Conservation (phyloP, 2,888 invertebrate species). For the Pseudococcus longispinus region DNA sequence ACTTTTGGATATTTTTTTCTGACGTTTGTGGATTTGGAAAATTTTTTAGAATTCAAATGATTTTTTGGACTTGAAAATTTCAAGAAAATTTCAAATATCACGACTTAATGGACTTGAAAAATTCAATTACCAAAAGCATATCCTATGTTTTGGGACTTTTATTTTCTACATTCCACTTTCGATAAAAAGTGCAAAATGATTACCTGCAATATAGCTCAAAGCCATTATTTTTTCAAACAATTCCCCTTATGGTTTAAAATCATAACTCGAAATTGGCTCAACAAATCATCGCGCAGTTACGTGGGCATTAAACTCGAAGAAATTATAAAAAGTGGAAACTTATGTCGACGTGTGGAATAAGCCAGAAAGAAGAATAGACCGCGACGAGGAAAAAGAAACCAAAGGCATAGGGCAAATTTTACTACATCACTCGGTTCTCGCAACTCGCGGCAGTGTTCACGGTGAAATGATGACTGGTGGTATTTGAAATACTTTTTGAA, state of each 20-base stretch:
- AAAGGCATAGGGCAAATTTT: neutral
- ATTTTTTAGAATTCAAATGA: too few species aligned
- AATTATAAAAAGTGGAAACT: neutral
- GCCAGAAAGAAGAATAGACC: neutral
- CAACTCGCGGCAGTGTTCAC: neutral
- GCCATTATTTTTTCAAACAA: neutral
- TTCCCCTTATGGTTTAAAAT: neutral
- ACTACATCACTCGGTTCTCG: neutral
- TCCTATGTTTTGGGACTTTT: too few species aligned
- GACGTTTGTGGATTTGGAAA: too few species aligned
- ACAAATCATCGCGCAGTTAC: neutral
- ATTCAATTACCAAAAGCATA: too few species aligned
- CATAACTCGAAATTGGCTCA: neutral
- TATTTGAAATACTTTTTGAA: slow-evolving; percentile 19
- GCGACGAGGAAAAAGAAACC: neutral
- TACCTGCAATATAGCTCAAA: neutral
- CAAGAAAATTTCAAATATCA: too few species aligned
- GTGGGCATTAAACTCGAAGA: neutral
- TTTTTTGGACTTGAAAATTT: too few species aligned
- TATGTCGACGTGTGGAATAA: neutral
- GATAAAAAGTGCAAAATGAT: neutral
- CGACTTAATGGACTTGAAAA: too few species aligned
- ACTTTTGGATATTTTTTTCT: too few species aligned
- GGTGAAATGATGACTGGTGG: slow-evolving; percentile 11
- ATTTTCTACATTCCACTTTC: too few species aligned